Evolutionary conservation across 2,888 invertebrate species (phyloP), one percentile per base, ranked within the genome.

Genomic region (Drosophila monieri): DNA sequence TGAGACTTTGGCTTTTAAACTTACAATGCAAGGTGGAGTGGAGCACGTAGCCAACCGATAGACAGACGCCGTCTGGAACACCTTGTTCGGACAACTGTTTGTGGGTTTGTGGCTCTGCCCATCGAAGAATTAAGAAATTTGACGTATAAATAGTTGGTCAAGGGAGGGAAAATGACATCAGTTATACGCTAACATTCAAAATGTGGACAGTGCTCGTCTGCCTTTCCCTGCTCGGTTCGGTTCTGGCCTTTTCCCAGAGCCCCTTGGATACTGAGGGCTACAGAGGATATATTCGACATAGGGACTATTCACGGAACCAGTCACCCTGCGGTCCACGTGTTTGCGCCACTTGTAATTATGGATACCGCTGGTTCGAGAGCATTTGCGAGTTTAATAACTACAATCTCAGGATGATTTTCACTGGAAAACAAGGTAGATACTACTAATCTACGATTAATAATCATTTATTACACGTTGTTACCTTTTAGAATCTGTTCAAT

Each of bases 21-120:
- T 47, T 53, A 43, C 27, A 66, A 27, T 52, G 57, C 25, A 68
- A 57, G 46, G 18, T 23, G 14, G 21, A 14, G 5, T 21, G 30
- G 43, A 46, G 61, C 68, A 69, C 68, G 68, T 69, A 61, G 27
- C 21, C 12, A 9, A n/a, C 32, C 39, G 68, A 68, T 46, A 43
- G 61, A 27, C 48, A 18, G 71, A 43, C 48, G 37, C 52, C 48
- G 53, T 70, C 44, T 61, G 52, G 27, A 1, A 8, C 27, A 10
- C 15, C n/a, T 8, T 6, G 3, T 1, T 21, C 30, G 30, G 37
- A 32, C 32, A 51, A 51, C 8, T 9, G 39, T 15, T 15, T 6
- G 15, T 9, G 15, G 15, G 9, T 39, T 14, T 15, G 39, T 9
- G 39, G 14, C 39, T 41, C 18, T 41, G 15, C 39, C 39, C 39